These are phyloP conservation scores for Silurus glanis DNA, from an alignment of 2,113 vertebrate species.

Conservation along the genomic window DNA sequence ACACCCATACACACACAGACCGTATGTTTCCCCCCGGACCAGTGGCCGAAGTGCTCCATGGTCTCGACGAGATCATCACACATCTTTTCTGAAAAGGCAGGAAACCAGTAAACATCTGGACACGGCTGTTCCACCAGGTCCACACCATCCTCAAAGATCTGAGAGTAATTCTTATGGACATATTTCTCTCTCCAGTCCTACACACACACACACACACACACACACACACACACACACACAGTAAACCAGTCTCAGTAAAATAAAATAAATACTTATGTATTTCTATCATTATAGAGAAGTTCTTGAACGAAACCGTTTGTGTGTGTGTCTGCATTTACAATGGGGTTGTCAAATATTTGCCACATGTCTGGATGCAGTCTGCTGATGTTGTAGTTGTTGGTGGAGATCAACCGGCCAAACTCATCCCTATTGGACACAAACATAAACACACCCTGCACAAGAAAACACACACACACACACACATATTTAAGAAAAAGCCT, in stretches of 20 bases:
- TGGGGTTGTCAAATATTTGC: constrained; percentile 79
- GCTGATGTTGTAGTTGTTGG: constrained; percentile 70
- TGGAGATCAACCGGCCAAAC: constrained; percentile 74
- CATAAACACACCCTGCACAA: constrained; percentile 75
- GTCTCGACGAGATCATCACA: constrained; percentile 79
- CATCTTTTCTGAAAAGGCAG: constrained; percentile 72
- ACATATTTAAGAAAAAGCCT: background rate
- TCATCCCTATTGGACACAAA: constrained; percentile 77
- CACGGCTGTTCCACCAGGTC: constrained; percentile 72
- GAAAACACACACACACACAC: constrained; percentile 28
- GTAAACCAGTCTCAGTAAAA: background rate
- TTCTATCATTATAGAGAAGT: background rate
- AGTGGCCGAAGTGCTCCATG: constrained; percentile 75
- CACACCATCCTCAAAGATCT: constrained; percentile 65
- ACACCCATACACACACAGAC: constrained; percentile 38
- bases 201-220: constrained; percentile 7
- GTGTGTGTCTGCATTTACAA: constrained; percentile 57
- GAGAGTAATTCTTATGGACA: constrained; percentile 75
- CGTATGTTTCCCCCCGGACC: constrained; percentile 79
- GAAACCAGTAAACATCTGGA: constrained; percentile 82
- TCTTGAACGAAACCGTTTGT: background rate
- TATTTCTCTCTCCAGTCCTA: constrained; percentile 82
- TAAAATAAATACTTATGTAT: background rate
- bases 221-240: constrained; percentile 41
- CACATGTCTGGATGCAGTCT: constrained; percentile 76